Percentiles rank a stretch among this genome's conserved stretches.
Conservation (phyloP, 2,113 vertebrate genomes). For the Antennarius striatus region DNA sequence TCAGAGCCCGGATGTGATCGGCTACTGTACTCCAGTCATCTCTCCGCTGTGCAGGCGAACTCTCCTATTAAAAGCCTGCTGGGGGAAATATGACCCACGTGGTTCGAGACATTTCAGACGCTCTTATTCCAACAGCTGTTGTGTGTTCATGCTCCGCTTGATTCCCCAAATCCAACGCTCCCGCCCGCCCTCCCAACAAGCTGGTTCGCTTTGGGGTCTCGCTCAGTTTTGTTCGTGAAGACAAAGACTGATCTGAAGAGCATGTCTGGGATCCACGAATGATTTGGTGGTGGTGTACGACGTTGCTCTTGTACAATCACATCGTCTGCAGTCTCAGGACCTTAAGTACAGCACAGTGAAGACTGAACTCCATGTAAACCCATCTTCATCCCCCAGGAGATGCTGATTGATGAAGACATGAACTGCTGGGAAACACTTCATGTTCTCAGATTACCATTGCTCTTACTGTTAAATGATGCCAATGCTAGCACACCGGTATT, state of each 20-base stretch:
- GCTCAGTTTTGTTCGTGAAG: constrained; percentile 47
- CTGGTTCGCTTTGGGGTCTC: constrained; percentile 30
- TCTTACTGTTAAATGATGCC: not conserved
- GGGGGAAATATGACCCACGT: constrained; percentile 61
- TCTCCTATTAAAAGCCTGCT: constrained; percentile 63
- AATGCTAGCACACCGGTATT: too few relatives aligned
- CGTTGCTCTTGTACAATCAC: constrained; percentile 17
- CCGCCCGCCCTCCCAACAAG: not conserved
- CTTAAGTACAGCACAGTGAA: not conserved
- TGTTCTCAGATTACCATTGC: constrained; percentile 14
- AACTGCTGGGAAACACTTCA: constrained; percentile 30
- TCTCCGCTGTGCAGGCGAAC: constrained; percentile 48
- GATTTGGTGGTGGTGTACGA: not conserved
- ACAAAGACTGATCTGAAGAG: constrained; percentile 31
- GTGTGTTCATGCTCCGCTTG: constrained; percentile 55
- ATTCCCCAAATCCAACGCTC: constrained; percentile 34
- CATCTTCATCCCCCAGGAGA: constrained; percentile 2
- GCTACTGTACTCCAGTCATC: constrained; percentile 58
- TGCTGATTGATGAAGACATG: constrained; percentile 41
- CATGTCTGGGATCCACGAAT: constrained; percentile 21
- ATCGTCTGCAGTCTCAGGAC: constrained; percentile 1
- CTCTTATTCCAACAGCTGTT: constrained; percentile 75
- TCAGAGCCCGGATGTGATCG: constrained; percentile 41
- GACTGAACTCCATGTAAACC: constrained; percentile 1
- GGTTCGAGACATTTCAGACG: constrained; percentile 50